These are phyloP conservation scores for Seira sanloemensis DNA, from an alignment of 2,888 invertebrate genomes.

Conservation along the genomic window DNA sequence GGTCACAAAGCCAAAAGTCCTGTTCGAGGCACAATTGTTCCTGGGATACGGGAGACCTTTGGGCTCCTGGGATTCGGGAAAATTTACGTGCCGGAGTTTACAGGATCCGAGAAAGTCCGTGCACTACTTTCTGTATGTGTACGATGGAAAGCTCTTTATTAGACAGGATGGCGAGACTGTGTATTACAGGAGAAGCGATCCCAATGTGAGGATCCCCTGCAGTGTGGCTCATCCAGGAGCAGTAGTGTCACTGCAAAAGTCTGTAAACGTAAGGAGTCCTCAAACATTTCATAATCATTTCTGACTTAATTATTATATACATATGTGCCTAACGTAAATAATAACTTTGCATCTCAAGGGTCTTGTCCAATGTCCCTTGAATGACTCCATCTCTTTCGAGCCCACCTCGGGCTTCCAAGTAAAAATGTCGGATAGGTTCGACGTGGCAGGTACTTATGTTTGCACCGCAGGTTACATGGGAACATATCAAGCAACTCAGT, in stretches of 20 bases:
- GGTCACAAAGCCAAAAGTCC: conserved; percentile 26
- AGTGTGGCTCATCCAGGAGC: conserved; percentile 67
- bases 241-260: conserved; percentile 68
- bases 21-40: conserved; percentile 55
- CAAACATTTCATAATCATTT: too few species aligned
- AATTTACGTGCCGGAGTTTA: conserved; percentile 68
- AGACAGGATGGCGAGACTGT: conserved; percentile 63
- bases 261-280: conserved; percentile 59
- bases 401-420: conserved; percentile 67
- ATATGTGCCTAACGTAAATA: too few species aligned
- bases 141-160: conserved; percentile 60
- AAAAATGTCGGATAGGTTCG: conserved; percentile 49
- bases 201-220: conserved; percentile 65
- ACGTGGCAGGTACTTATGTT: conserved; percentile 64
- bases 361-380: conserved; percentile 68
- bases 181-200: conserved; percentile 55
- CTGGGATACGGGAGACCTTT: conserved; percentile 54
- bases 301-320: background rate
- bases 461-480: conserved; percentile 68
- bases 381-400: conserved; percentile 70
- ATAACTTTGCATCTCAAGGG: too few species aligned
- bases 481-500: conserved; percentile 62
- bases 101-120: conserved; percentile 58
- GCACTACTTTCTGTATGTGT: conserved; percentile 44
- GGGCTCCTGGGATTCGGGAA: conserved; percentile 63